Evolutionary conservation across 1,140 invertebrate genomes (phyloP).

Genomic region (Ruditapes philippinarum): DNA sequence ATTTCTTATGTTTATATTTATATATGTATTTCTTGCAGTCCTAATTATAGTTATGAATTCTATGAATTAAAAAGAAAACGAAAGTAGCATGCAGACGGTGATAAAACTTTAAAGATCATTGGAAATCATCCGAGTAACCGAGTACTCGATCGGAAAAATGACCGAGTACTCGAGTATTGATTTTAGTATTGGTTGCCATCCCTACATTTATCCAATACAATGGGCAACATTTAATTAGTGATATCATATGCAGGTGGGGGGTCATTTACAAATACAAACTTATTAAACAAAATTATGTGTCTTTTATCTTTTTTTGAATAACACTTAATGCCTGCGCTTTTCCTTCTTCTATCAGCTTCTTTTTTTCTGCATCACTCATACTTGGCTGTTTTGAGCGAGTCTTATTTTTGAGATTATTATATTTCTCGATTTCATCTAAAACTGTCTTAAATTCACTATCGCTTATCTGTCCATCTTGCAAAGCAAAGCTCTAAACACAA

Average conservation of each 20-base stretch:
- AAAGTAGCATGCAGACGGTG: no score
- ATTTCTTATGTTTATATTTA: no score
- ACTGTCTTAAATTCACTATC: slow-evolving; percentile 7
- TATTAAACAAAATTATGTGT: slow-evolving; percentile 13
- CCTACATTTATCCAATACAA: no score
- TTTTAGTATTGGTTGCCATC: no score
- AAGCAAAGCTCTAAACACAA: not conserved
- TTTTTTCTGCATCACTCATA: not conserved
- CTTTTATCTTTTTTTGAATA: not conserved
- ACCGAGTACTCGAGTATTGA: no score
- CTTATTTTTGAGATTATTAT: slow-evolving; percentile 14
- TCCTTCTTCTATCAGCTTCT: not conserved
- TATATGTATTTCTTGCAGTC: no score
- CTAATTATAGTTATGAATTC: no score
- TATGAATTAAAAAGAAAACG: no score
- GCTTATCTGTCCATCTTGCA: not conserved
- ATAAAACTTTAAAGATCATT: no score
- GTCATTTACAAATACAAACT: not conserved
- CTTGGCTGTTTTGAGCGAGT: not conserved
- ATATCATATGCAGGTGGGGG: not conserved
- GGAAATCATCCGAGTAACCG: no score
- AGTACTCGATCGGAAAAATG: no score
- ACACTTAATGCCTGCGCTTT: not conserved
- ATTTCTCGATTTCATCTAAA: slow-evolving; percentile 11
- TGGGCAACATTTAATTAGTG: no score